Conservation (phyloP, 2,113 vertebrate genomes). For the human (Homo sapiens) region GRCh38 chr7:78910501-78911000, state of each 20-base stretch:
- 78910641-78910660: not conserved
- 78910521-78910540: not conserved
- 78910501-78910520: not conserved
- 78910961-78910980: not conserved
- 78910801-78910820: not conserved
- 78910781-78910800: not conserved
- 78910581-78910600: not conserved
- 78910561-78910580: not conserved
- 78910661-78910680: not conserved
- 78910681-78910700: not conserved
- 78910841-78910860: not conserved
- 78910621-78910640: not conserved
- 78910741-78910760: not conserved
- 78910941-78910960: not conserved
- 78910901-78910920: not conserved
- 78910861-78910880: not conserved
- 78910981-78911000: conserved; percentile 18
- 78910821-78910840: not conserved
- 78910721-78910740: not conserved
- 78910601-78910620: not conserved
- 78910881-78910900: conserved; percentile 18
- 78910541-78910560: not conserved
- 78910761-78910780: conserved; percentile 23
- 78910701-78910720: not conserved
- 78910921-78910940: not conserved